Conservation (phyloP, 2,888 invertebrate species). For the Cancer borealis region DNA sequence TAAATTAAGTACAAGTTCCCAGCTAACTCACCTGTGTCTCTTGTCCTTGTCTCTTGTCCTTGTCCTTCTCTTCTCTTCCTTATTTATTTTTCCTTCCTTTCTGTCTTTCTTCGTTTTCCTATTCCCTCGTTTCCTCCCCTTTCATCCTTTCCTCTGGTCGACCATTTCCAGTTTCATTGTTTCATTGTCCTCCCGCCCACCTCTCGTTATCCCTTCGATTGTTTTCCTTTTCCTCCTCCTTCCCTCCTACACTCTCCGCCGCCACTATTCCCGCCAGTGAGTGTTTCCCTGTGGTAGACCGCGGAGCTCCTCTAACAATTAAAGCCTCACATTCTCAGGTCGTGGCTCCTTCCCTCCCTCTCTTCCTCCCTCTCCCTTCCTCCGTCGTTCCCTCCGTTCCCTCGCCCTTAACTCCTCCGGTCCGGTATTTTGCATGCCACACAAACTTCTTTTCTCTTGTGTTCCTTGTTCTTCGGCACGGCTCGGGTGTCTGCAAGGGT, state of each 20-base stretch:
- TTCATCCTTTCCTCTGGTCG: constrained; percentile 26
- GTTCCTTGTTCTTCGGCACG: neutral
- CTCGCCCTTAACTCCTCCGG: constrained; percentile 26
- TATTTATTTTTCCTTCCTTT: neutral
- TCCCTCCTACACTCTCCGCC: constrained; percentile 16
- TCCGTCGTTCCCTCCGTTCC: constrained; percentile 14
- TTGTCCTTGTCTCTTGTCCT: neutral
- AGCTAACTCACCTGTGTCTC: neutral
- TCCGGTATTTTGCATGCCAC: constrained; percentile 22
- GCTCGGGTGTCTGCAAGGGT: neutral
- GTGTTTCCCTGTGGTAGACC: constrained; percentile 64
- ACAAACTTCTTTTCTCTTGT: neutral
- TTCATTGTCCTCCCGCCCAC: constrained; percentile 61
- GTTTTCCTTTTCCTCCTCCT: constrained; percentile 38
- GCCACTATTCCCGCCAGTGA: constrained; percentile 35
- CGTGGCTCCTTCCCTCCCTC: constrained; percentile 10
- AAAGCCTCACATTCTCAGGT: constrained; percentile 54
- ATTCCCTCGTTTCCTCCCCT: neutral
- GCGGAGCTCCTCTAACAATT: constrained; percentile 52
- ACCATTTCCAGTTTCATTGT: constrained; percentile 64
- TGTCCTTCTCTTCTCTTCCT: too few species aligned
- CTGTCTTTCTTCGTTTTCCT: neutral
- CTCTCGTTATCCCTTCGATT: constrained; percentile 57
- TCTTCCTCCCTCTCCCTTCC: neutral
- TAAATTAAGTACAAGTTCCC: neutral